Evolutionary conservation across 2,888 invertebrate genomes (phyloP), one percentile per base, ranked within the genome.

Genomic region (Hoplodrina blanda): DNA sequence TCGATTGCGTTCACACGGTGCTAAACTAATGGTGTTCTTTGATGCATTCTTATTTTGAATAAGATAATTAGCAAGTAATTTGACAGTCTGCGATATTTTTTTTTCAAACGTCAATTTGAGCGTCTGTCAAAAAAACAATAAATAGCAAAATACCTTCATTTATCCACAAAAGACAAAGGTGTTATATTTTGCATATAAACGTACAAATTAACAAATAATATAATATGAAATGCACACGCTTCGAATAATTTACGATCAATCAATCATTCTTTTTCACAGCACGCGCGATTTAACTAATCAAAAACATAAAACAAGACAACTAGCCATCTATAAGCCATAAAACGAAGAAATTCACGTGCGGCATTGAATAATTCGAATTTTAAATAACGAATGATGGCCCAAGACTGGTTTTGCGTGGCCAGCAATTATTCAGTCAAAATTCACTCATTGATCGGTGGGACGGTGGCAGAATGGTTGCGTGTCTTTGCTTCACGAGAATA

Each of bases 351-450:
- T 81, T 69, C 76, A 71, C 62, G 54, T 80, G 53, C 50, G 64
- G 49, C 73, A 78, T 64, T 77, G 67, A 84, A 82, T 76, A 73
- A 81, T 82, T 71, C 71, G 62, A 44, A 70, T 73, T 82, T 67
- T 59, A 71, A 78, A 81, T 62, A 73, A 73, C 71, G 71, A 78
- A 70, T 67, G 61, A 73, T 78, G 69, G 54, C 50, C 49, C 54
- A 54, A 69, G 69, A 84, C 83, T 75, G 74, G 85, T 75, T 84
- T 76, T 61, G 54, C 69, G 67, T 81, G 60, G 76, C 69, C 17
- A 72, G 56, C 78, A 80, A 84, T 84, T 80, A 84, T 75, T 75
- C 75, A 82, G 85, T 84, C 85, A 80, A 80, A 83, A 84, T 80
- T 77, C 63, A 73, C 68, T 82, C 70, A 79, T 75, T 83, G 83